Conservation (phyloP, 2,113 vertebrate species). For the Danio rerio region DNA sequence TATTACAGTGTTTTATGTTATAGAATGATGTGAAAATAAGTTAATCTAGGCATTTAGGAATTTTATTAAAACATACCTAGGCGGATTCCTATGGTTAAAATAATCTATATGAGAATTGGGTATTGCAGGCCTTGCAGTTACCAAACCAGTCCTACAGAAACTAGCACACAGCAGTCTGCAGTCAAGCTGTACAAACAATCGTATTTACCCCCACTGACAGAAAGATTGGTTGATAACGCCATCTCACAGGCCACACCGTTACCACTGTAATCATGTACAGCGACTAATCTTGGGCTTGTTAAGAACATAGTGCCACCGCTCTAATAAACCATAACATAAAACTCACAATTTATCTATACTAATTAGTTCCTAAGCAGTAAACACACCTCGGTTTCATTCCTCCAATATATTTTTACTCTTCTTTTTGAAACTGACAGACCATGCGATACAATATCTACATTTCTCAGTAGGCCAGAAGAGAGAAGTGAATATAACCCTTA, state of each 20-base stretch:
- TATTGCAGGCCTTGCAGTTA: constrained; percentile 38
- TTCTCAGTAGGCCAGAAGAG: neutral
- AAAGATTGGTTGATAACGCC: constrained; percentile 12
- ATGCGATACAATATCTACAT: neutral
- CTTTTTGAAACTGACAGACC: no score
- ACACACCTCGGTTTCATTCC: neutral
- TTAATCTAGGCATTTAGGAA: no score
- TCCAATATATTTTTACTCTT: neutral
- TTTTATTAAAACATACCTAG: no score
- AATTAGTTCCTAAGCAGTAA: neutral
- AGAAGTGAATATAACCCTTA: neutral
- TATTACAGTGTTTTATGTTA: no score
- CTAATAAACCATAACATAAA: constrained; percentile 4
- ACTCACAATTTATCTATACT: neutral
- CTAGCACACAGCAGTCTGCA: constrained; percentile 57
- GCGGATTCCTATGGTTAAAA: no score
- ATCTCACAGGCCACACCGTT: neutral
- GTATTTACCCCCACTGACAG: constrained; percentile 41
- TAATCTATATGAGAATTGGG: no score
- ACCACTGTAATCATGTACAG: constrained; percentile 42
- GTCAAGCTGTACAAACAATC: constrained; percentile 13
- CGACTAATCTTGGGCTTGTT: constrained; percentile 58
- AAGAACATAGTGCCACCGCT: constrained; percentile 54
- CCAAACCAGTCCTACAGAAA: constrained; percentile 68
- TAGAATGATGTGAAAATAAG: no score